phyloP scores from a whole-genome alignment of 2,113 vertebrate genomes.

The Meles meles region DNA sequence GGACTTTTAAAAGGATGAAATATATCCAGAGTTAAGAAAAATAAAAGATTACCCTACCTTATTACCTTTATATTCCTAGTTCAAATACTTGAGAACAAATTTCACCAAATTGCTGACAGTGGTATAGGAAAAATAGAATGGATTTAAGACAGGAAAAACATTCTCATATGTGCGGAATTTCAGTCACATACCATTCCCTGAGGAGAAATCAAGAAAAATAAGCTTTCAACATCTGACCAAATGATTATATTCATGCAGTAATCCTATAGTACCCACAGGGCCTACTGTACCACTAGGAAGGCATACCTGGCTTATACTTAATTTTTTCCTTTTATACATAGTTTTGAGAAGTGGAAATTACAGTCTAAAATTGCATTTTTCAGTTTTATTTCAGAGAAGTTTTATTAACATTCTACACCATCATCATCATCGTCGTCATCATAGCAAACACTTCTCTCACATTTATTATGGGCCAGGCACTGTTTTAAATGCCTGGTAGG shows the following conservation, averaged over 20 bases:
- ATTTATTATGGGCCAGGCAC: neutral
- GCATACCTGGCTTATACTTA: neutral
- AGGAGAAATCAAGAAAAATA: neutral
- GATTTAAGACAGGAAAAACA: neutral
- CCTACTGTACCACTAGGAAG: neutral
- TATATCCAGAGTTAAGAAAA: neutral
- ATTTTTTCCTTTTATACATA: neutral
- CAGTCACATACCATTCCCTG: neutral
- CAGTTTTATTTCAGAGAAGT: neutral
- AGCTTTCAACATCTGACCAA: neutral
- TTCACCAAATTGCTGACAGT: conserved; percentile 24
- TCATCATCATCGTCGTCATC: neutral
- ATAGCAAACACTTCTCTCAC: neutral
- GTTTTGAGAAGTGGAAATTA: neutral
- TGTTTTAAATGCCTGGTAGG: neutral
- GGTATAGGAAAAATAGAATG: conserved; percentile 6
- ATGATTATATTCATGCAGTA: neutral
- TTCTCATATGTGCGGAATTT: neutral
- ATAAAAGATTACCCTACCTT: neutral
- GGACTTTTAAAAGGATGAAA: neutral
- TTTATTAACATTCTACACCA: neutral
- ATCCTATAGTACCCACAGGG: neutral
- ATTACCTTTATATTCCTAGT: conserved; percentile 11
- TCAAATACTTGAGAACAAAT: neutral
- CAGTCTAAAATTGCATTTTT: neutral